These are phyloP conservation scores for Cryptoblepharus egeriae DNA, from an alignment of 2,797 vertebrate genomes.

Conservation along the genomic window DNA sequence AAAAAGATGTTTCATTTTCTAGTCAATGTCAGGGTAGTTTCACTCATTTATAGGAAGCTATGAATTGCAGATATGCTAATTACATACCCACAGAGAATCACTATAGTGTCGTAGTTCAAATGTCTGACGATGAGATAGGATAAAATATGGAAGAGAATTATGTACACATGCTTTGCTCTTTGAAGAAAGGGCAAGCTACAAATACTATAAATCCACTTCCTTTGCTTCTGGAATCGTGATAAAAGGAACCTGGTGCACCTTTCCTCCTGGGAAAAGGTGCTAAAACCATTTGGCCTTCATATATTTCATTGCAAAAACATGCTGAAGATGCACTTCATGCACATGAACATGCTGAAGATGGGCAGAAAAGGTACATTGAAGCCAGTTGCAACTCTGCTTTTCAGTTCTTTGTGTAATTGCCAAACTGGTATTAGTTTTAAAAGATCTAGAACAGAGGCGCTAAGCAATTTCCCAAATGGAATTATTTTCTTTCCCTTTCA, in stretches of 20 bases:
- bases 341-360: no score
- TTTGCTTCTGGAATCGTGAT: background rate
- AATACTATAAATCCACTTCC: no score
- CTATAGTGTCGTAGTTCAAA: no score
- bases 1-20: no score
- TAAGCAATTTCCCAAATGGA: background rate
- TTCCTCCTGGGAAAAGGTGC: background rate
- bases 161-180: no score
- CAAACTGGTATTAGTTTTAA: constrained; percentile 1
- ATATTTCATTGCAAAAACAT: background rate
- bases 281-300: background rate
- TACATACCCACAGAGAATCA: no score
- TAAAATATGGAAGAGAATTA: no score
- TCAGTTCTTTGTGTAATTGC: background rate
- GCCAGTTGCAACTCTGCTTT: background rate
- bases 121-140: no score
- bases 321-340: background rate
- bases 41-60: no score
- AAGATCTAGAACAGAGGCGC: background rate
- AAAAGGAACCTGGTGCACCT: background rate
- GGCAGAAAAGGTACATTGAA: background rate
- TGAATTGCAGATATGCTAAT: no score
- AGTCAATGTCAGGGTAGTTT: no score
- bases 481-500: constrained; percentile 13
- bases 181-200: no score